These are phyloP conservation scores for Temnothorax curvispinosus DNA, from an alignment of 1,140 invertebrate species.

Conservation along the genomic window DNA sequence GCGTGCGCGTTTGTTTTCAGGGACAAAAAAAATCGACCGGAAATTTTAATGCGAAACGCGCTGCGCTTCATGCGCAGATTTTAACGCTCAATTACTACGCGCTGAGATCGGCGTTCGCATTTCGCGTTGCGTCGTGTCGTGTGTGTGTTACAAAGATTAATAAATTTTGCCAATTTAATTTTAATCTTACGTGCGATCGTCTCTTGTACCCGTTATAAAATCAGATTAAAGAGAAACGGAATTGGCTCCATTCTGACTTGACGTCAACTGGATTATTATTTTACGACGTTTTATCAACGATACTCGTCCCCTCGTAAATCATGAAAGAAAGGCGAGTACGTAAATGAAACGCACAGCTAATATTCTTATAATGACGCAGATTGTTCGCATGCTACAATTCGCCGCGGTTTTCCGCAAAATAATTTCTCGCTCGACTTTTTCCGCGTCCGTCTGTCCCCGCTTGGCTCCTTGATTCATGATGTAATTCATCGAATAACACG, in stretches of 20 bases:
- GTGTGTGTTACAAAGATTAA: not conserved
- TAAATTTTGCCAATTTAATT: constrained; percentile 17
- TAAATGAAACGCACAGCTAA: constrained; percentile 52
- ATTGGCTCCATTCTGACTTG: not conserved
- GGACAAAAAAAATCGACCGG: constrained; percentile 34
- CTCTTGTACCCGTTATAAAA: not conserved
- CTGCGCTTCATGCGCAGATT: constrained; percentile 36
- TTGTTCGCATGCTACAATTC: constrained; percentile 48
- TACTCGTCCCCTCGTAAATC: constrained; percentile 38
- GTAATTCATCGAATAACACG: constrained; percentile 35
- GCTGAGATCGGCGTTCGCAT: not conserved
- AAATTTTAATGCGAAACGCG: constrained; percentile 43
- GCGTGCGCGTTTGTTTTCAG: constrained; percentile 31
- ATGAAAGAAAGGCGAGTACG: not conserved
- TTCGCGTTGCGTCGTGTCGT: not conserved
- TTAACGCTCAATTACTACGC: constrained; percentile 38
- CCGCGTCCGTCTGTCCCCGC: not conserved
- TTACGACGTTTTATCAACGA: constrained; percentile 22
- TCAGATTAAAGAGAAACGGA: not conserved
- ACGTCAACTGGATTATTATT: not conserved
- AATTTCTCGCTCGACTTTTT: constrained; percentile 44
- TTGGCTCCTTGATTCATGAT: constrained; percentile 49
- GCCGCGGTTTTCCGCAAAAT: constrained; percentile 48
- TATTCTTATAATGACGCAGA: constrained; percentile 73
- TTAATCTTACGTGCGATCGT: not conserved